These are phyloP conservation scores for Dryococelus australis DNA, from an alignment of 2,888 invertebrate genomes.

Conservation along the genomic window DNA sequence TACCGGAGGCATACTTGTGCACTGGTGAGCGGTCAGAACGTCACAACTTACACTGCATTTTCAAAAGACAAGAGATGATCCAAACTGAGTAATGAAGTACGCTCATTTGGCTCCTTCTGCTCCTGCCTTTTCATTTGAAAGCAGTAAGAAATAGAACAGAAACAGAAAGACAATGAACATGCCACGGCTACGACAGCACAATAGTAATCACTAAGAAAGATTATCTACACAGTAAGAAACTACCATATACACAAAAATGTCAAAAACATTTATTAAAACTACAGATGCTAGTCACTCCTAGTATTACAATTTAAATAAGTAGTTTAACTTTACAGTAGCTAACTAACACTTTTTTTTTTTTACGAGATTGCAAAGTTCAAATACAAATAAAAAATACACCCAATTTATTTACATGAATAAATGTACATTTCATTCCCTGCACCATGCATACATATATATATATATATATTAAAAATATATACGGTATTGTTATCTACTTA, in stretches of 20 bases:
- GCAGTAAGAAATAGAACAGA: neutral
- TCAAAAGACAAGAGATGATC: conserved; percentile 10
- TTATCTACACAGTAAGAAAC: neutral
- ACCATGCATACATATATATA: neutral
- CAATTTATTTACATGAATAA: no score
- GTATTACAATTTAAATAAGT: no score
- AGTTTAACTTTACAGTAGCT: no score
- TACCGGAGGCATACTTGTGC: neutral
- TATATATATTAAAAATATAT: conserved; percentile 17
- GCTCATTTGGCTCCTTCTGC: neutral
- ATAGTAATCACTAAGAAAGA: conserved; percentile 16
- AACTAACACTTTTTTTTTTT: no score
- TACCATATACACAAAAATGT: no score
- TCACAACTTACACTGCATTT: neutral
- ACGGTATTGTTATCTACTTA: no score
- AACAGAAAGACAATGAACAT: neutral
- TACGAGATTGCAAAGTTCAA: no score
- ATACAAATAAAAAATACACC: no score
- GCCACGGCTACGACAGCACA: neutral
- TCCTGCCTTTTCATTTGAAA: neutral
- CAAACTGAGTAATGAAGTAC: neutral
- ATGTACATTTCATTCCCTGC: neutral
- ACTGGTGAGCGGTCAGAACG: neutral
- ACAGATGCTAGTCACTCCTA: neutral
- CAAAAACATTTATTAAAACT: neutral